A percentile compares a stretch with the other conserved stretches of the same genome.
Conservation (phyloP, 2,797 vertebrate genomes). For the Rhynchonycteris naso region DNA sequence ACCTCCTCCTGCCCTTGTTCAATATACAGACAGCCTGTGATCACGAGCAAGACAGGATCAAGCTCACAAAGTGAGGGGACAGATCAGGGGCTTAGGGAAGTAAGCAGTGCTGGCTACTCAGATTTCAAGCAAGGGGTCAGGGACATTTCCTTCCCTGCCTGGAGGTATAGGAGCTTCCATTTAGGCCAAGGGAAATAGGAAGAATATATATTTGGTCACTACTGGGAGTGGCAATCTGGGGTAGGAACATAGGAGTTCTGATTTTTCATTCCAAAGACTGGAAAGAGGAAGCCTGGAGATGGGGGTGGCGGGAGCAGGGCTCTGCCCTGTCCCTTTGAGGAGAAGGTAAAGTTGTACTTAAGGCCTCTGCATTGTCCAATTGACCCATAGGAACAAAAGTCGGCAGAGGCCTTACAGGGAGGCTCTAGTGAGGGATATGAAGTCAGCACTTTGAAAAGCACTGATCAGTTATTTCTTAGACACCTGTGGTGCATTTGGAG, state of each 20-base stretch:
- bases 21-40: not conserved
- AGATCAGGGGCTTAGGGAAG: not conserved
- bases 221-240: not conserved
- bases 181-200: not conserved
- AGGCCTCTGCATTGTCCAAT: not conserved
- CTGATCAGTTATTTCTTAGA: conserved; percentile 35
- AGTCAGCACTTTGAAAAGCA: not conserved
- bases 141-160: not conserved
- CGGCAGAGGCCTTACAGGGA: not conserved
- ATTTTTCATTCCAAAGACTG: not conserved
- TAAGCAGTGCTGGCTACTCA: not conserved
- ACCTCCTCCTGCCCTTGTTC: not conserved
- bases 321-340: not conserved
- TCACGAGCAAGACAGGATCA: not conserved
- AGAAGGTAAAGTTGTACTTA: not conserved
- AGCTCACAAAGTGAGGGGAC: not conserved
- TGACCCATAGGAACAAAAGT: not conserved
- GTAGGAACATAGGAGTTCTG: not conserved
- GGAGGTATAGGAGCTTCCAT: not conserved
- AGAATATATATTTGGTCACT: not conserved
- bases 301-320: no score
- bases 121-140: not conserved
- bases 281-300: not conserved
- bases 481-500: not conserved
- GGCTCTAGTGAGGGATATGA: not conserved